These are phyloP conservation scores for Lepisosteus oculatus DNA, from an alignment of 2,113 vertebrate genomes.

Conservation along the genomic window DNA sequence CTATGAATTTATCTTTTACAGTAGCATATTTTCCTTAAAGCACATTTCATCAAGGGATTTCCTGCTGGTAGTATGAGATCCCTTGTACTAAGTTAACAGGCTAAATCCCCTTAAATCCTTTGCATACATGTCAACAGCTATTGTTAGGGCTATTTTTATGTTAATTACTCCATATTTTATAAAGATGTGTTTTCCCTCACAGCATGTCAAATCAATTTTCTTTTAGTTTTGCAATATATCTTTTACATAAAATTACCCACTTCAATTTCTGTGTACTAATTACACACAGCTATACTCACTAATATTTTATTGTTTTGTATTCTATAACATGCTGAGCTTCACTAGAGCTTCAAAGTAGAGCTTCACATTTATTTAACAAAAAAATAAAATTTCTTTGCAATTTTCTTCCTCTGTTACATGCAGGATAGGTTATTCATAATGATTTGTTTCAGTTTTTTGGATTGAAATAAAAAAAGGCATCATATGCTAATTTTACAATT, in stretches of 20 bases:
- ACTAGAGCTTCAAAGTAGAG: no score
- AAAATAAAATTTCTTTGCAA: no score
- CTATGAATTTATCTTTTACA: slow-evolving; percentile 26
- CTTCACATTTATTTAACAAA: no score
- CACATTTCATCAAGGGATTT: slow-evolving; percentile 27
- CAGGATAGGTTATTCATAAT: no score
- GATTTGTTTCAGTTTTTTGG: no score
- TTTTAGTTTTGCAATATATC: slow-evolving; percentile 40
- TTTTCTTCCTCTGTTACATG: no score
- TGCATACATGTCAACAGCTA: slow-evolving; percentile 8
- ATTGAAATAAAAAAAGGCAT: no score
- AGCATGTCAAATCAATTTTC: slow-evolving; percentile 31
- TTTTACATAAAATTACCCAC: slow-evolving; percentile 19
- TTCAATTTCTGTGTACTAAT: slow-evolving; percentile 20
- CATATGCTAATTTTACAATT: no score
- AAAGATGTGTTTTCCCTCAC: slow-evolving; percentile 31
- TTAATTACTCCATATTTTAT: slow-evolving; percentile 34
- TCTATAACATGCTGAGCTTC: neutral
- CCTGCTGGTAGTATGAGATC: neutral
- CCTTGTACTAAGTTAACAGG: slow-evolving; percentile 13
- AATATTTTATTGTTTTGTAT: slow-evolving; percentile 25
- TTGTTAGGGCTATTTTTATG: slow-evolving; percentile 32
- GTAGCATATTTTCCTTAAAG: slow-evolving; percentile 33
- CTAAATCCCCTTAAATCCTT: slow-evolving; percentile 6
- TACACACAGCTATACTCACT: neutral